Evolutionary conservation across 2,888 invertebrate genomes (phyloP), one percentile per base, ranked within the genome.

Genomic region (Rhagium mordax): DNA sequence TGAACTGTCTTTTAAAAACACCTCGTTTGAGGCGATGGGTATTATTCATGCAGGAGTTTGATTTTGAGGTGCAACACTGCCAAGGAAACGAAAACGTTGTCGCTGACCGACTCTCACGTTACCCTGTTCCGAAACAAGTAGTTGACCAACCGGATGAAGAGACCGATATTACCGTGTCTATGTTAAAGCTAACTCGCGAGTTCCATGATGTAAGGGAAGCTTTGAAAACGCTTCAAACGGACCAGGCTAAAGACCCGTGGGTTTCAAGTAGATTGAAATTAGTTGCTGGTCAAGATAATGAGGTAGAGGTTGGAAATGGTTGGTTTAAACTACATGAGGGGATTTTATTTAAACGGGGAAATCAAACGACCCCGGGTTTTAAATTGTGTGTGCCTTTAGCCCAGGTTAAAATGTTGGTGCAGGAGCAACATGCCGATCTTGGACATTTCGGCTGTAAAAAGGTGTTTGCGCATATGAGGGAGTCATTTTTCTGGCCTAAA

Each of bases 11-110:
- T 15, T 57, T 70, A 16, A 20, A 66, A 8, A 74, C 60, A 24
- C 15, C 27, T 1, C 27, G 74, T 3, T 29, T 73, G 24, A 70
- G 57, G 2, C 48, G 74, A 10, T 74, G 66, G 41, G 21, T 16
- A 7, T 8, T 47, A 8, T 61, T 60, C 5, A 27, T 74, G 2
- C 70, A 74, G 47, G 21, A 68, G 18, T 68, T 24, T 16, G 59
- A 70, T 51, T 70, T 70, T 16, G 10, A 16, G 1, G 60, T 74
- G 5, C 41, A 33, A 16, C 18, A 74, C 24, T 55, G 67, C 20
- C 16, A n/a, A 13, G 65, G 71, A 2, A 62, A 49, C 3, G 55
- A 62, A 1, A 74, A 74, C 70, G 41, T 29, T 13, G 27, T 70
- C 18, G 66, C 66, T 0, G 70, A 74, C 24, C 10, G 21, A 1